Conservation (phyloP, 2,797 vertebrate species). For the Cyprinella venusta region DNA sequence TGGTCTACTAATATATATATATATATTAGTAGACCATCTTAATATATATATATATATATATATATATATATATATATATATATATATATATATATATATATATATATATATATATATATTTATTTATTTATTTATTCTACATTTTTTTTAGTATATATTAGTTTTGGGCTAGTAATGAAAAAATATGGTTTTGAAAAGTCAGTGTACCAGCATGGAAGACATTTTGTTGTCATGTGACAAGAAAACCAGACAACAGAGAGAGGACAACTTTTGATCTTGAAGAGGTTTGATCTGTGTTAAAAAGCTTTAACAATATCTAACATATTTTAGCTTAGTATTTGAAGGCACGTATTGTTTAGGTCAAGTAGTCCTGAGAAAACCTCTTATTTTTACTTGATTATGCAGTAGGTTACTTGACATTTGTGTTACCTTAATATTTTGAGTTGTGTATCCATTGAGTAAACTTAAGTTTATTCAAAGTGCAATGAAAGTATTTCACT, state of each 20-base stretch:
- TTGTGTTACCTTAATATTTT: background rate
- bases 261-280: background rate
- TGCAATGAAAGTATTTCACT: background rate
- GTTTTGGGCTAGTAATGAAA: too few species aligned
- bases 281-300: background rate
- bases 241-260: background rate
- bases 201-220: background rate
- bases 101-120: too few species aligned
- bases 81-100: too few species aligned
- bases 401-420: background rate
- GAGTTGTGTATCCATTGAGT: background rate
- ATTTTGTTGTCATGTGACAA: slow-evolving; percentile 16
- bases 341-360: background rate
- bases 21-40: too few species aligned
- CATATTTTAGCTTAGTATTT: background rate
- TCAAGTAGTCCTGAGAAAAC: background rate
- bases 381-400: background rate
- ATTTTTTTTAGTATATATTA: background rate
- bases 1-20: too few species aligned
- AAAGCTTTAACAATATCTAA: background rate
- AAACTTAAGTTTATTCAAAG: background rate
- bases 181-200: background rate
- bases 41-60: too few species aligned
- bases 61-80: too few species aligned
- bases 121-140: too few species aligned